phyloP scores from a whole-genome alignment of 1,140 invertebrate genomes.

The Melitaea cinxia region DNA sequence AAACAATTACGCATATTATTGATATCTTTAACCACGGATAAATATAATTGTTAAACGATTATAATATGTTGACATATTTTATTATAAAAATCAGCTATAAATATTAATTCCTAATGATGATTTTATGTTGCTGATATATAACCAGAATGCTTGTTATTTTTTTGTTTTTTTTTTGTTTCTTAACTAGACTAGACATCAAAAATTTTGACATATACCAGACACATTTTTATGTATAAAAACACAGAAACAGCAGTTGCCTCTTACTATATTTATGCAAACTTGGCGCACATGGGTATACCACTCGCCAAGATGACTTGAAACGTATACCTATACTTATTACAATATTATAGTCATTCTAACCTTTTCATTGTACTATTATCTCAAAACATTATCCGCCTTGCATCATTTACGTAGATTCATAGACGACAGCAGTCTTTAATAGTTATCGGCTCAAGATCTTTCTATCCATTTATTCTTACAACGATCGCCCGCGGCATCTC shows the following conservation, averaged over 20 bases:
- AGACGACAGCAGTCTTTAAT: slow-evolving; percentile 4
- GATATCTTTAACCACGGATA: slow-evolving; percentile 13
- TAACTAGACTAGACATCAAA: too few relatives aligned
- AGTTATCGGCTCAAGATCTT: slow-evolving; percentile 2
- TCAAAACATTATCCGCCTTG: slow-evolving; percentile 7
- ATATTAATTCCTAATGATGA: background rate
- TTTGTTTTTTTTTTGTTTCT: too few relatives aligned
- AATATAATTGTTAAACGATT: slow-evolving; percentile 3
- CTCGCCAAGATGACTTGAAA: too few relatives aligned
- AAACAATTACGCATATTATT: slow-evolving; percentile 21
- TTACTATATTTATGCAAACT: too few relatives aligned
- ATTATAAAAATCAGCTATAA: background rate
- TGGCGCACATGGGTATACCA: too few relatives aligned
- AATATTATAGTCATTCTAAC: background rate
- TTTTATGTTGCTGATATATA: too few relatives aligned
- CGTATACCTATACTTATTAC: too few relatives aligned
- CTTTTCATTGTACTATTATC: slow-evolving; percentile 7
- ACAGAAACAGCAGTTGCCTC: too few relatives aligned
- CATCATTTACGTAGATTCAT: slow-evolving; percentile 11
- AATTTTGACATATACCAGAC: too few relatives aligned
- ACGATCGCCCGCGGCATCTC: slow-evolving; percentile 38
- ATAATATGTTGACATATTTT: background rate
- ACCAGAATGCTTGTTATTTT: too few relatives aligned
- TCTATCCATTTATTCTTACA: slow-evolving; percentile 3
- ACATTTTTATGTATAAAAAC: too few relatives aligned